Conservation (phyloP, 2,113 vertebrate genomes). For the Hippocampus guttulatus region DNA sequence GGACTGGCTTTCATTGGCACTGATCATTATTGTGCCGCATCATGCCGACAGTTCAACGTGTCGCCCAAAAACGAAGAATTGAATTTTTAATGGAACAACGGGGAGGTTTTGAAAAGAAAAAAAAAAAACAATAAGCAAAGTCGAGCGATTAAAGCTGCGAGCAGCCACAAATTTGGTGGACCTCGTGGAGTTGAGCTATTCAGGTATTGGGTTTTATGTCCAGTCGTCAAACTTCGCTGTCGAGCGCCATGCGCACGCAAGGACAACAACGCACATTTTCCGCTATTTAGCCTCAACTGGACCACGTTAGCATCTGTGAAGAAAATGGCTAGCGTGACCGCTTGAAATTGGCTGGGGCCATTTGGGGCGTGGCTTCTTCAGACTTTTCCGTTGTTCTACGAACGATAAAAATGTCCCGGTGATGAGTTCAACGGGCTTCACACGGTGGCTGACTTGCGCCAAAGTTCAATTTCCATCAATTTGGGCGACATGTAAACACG, state of each 20-base stretch:
- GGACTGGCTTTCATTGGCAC: slow-evolving; percentile 40
- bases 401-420: too few relatives aligned
- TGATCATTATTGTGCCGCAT: slow-evolving; percentile 30
- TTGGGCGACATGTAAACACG: too few relatives aligned
- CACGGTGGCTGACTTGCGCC: too few relatives aligned
- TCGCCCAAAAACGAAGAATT: slow-evolving; percentile 25
- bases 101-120: background rate
- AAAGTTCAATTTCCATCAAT: too few relatives aligned
- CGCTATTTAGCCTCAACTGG: background rate
- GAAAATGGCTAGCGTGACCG: too few relatives aligned
- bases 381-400: too few relatives aligned
- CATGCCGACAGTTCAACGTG: slow-evolving; percentile 18
- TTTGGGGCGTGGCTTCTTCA: too few relatives aligned
- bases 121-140: background rate
- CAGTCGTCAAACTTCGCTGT: background rate
- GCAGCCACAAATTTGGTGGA: background rate
- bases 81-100: background rate
- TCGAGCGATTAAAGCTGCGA: background rate
- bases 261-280: background rate
- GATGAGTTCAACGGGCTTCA: too few relatives aligned
- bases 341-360: too few relatives aligned
- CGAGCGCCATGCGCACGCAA: background rate
- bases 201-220: background rate
- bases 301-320: too few relatives aligned
- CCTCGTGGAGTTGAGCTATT: background rate